Conservation (phyloP, 1,140 invertebrate species). For the Brachionus sp. region DNA sequence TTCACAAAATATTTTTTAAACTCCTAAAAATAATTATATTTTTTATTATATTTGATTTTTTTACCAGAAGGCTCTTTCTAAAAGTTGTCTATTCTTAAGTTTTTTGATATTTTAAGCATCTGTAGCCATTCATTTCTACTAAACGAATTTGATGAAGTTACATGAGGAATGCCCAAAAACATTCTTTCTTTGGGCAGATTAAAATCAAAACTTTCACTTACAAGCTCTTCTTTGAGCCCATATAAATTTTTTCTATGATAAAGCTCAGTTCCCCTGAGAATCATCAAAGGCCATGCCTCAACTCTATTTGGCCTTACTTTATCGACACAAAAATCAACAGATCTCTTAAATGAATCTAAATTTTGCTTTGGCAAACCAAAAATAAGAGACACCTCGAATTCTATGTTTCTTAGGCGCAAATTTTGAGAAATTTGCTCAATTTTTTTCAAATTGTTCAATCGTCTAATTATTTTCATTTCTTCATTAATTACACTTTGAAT, state of each 20-base stretch:
- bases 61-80: no score
- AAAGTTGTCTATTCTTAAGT: no score
- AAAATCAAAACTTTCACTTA: not conserved
- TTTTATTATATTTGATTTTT: no score
- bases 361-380: not conserved
- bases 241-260: not conserved
- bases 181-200: not conserved
- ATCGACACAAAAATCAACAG: not conserved
- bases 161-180: not conserved
- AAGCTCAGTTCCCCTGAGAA: not conserved
- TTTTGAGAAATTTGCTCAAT: not conserved
- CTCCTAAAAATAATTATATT: no score
- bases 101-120: not conserved
- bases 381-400: not conserved
- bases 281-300: not conserved
- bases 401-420: not conserved
- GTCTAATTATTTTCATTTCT: not conserved
- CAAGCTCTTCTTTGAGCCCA: not conserved
- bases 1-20: no score
- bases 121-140: not conserved
- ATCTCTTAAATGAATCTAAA: not conserved
- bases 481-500: not conserved
- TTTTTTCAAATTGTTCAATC: not conserved
- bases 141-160: not conserved
- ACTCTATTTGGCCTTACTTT: not conserved